These are phyloP conservation scores for Sphaerophoria taeniata DNA, from an alignment of 2,888 invertebrate genomes.

Conservation along the genomic window DNA sequence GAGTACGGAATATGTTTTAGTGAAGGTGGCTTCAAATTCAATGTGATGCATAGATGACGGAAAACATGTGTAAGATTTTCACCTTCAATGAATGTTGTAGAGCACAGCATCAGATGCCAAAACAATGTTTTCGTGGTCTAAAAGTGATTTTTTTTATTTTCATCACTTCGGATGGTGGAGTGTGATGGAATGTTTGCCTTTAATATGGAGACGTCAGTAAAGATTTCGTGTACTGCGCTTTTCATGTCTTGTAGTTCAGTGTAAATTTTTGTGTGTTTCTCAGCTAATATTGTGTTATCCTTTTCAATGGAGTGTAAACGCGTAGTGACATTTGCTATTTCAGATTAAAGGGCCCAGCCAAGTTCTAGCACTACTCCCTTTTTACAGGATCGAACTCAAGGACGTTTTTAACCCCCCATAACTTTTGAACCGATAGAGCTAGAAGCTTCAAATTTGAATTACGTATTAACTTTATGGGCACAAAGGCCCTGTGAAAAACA, in stretches of 20 bases:
- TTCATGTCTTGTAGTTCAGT: constrained; percentile 13
- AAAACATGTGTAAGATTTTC: constrained; percentile 4
- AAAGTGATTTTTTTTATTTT: too few species aligned
- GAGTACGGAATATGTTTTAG: constrained; percentile 16
- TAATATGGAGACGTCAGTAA: not conserved
- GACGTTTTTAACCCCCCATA: too few species aligned
- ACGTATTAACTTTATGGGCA: too few species aligned
- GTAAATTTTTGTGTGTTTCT: not conserved
- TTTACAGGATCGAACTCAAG: too few species aligned
- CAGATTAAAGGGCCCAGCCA: too few species aligned
- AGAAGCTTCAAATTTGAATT: too few species aligned
- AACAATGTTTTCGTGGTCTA: too few species aligned
- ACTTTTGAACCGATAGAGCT: too few species aligned
- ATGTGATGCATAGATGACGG: not conserved
- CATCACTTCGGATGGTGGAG: not conserved
- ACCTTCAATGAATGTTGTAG: not conserved
- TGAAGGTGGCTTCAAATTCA: not conserved
- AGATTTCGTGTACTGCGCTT: constrained; percentile 7
- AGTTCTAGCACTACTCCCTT: too few species aligned
- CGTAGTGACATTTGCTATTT: not conserved
- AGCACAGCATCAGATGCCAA: not conserved
- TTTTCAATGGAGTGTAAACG: constrained; percentile 9
- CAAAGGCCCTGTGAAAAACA: too few species aligned
- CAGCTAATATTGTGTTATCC: not conserved
- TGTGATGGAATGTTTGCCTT: not conserved